A percentile compares a stretch with the other conserved stretches of the same genome.
Evolutionary conservation across 1,140 invertebrate genomes (phyloP).

Genomic region (Anoplolepis gracilipes): DNA sequence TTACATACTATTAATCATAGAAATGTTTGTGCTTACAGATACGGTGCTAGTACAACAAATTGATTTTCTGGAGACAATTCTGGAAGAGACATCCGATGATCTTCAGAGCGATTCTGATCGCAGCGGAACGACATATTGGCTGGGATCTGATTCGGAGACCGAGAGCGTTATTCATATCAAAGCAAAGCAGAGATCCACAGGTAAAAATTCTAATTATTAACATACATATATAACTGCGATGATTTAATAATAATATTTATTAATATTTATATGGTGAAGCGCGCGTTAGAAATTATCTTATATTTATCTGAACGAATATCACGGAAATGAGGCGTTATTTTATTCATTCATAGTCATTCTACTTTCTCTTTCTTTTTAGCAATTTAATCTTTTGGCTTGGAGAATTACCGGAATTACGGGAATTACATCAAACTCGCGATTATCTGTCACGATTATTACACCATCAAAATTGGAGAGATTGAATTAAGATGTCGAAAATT

Average conservation of each 20-base stretch:
- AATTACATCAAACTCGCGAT: conserved; percentile 8
- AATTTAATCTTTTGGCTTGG: conserved; percentile 35
- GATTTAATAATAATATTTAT: neutral
- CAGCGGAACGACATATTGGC: conserved; percentile 86
- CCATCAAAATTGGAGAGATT: neutral
- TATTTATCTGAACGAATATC: conserved; percentile 11
- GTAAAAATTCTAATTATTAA: conserved; percentile 66
- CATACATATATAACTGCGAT: neutral
- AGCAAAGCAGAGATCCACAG: conserved; percentile 77
- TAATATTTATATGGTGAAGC: neutral
- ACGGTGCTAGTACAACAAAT: conserved; percentile 85
- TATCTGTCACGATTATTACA: conserved; percentile 22
- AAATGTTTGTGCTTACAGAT: conserved; percentile 82
- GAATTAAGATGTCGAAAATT: neutral
- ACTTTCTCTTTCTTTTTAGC: conserved; percentile 63
- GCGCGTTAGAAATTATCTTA: conserved; percentile 30
- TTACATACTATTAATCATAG: neutral
- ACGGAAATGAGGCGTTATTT: conserved; percentile 23
- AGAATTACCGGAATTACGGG: neutral
- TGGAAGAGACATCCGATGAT: conserved; percentile 92
- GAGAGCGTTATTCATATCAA: conserved; percentile 85
- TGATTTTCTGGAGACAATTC: conserved; percentile 90
- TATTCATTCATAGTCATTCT: conserved; percentile 39
- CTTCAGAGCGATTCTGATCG: conserved; percentile 89
- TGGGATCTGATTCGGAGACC: conserved; percentile 89